These are phyloP conservation scores for Falco columbarius DNA, from an alignment of 2,797 vertebrate species.

Conservation along the genomic window DNA sequence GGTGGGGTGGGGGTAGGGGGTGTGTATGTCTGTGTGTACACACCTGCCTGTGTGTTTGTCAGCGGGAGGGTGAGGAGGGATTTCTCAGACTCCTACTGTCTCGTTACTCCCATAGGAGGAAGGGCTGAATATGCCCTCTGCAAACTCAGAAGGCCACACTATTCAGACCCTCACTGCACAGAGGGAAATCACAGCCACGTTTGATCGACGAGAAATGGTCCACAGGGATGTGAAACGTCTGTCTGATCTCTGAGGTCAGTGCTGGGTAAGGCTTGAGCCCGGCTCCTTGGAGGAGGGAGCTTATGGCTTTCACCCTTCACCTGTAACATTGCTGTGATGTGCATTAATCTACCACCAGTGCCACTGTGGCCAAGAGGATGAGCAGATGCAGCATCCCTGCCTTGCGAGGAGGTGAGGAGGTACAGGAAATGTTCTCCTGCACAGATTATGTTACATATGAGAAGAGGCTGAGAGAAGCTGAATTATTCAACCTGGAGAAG, in stretches of 20 bases:
- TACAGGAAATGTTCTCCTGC: background rate
- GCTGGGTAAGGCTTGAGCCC: background rate
- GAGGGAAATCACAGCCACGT: background rate
- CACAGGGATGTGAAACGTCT: background rate
- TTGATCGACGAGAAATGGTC: background rate
- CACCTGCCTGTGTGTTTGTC: background rate
- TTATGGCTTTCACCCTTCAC: background rate
- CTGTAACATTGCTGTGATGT: background rate
- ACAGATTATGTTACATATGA: background rate
- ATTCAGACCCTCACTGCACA: background rate
- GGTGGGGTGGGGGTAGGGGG: background rate
- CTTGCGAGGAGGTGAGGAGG: background rate
- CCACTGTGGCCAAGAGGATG: background rate
- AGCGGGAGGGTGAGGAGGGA: background rate
- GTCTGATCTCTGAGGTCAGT: background rate
- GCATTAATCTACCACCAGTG: background rate
- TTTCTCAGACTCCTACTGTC: background rate
- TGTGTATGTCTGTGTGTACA: background rate
- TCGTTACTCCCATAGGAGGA: background rate
- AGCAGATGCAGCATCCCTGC: background rate
- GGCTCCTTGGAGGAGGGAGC: accelerated
- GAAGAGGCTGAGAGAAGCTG: background rate
- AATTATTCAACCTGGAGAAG: background rate
- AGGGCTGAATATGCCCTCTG: background rate
- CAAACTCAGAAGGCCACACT: background rate